Conservation (phyloP, 2,888 invertebrate genomes). For the Adineta ricciae region DNA sequence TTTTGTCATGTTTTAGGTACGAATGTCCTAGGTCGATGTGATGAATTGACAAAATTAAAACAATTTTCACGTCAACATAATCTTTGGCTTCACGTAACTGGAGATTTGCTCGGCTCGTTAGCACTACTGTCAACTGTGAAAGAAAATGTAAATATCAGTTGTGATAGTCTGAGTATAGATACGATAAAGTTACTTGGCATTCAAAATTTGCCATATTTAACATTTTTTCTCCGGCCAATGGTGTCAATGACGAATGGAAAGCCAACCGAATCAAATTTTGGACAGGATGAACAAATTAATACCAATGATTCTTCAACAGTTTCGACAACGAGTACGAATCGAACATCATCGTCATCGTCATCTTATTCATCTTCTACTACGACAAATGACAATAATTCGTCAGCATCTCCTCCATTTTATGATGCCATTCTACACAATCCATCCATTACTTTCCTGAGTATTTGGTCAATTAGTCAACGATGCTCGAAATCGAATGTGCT, state of each 20-base stretch:
- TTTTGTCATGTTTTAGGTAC: not conserved
- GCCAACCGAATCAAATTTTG: too few species aligned
- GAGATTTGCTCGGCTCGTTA: not conserved
- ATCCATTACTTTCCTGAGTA: not conserved
- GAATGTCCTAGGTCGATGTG: not conserved
- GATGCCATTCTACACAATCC: not conserved
- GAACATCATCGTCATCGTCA: not conserved
- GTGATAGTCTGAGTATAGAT: slow-evolving; percentile 3
- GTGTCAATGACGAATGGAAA: not conserved
- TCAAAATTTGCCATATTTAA: slow-evolving; percentile 10
- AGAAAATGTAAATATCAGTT: not conserved
- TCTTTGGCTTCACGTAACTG: not conserved
- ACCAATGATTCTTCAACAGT: not conserved
- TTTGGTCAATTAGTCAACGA: slow-evolving; percentile 6
- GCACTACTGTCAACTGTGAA: not conserved
- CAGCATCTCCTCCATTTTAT: not conserved
- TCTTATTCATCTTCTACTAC: not conserved
- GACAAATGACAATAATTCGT: not conserved
- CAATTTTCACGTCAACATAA: not conserved
- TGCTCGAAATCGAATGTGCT: not conserved
- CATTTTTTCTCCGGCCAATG: not conserved
- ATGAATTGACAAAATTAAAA: slow-evolving; percentile 3
- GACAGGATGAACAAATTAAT: not conserved
- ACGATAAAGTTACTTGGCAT: not conserved
- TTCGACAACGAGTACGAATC: not conserved